Evolutionary conservation across 64 coral and sea anemone species (phyloP).

Genomic region (Pocillopora damicornis): DNA sequence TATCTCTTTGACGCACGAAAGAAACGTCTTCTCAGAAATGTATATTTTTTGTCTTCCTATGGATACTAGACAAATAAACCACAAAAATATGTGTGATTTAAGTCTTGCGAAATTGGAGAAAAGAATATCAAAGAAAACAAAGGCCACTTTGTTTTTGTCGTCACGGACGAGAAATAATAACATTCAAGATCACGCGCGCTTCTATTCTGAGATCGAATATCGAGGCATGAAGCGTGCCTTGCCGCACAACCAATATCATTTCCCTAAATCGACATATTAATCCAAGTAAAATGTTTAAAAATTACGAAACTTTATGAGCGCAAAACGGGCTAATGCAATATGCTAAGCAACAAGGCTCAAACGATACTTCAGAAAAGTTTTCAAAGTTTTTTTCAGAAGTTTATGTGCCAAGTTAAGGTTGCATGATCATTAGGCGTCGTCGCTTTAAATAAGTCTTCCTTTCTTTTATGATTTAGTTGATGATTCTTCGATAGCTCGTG

Average conservation of each 20-base stretch:
- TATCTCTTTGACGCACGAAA: conserved; percentile 1
- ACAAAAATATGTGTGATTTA: neutral
- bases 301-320: neutral
- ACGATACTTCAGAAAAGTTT: no score
- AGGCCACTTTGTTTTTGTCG: no score
- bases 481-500: no score
- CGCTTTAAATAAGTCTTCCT: no score
- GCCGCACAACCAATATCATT: neutral
- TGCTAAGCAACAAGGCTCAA: no score
- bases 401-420: no score
- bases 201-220: neutral
- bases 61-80: neutral
- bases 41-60: neutral
- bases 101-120: no score
- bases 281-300: neutral
- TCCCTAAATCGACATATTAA: neutral
- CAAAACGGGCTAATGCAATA: neutral
- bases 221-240: neutral
- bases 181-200: neutral
- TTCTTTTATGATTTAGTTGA: no score
- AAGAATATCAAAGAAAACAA: no score
- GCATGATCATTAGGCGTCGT: no score
- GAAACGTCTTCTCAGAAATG: neutral
- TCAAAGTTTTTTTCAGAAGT: no score
- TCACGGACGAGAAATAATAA: neutral